phyloP scores from a whole-genome alignment of 2,797 vertebrate genomes.

The Notolabrus celidotus region DNA sequence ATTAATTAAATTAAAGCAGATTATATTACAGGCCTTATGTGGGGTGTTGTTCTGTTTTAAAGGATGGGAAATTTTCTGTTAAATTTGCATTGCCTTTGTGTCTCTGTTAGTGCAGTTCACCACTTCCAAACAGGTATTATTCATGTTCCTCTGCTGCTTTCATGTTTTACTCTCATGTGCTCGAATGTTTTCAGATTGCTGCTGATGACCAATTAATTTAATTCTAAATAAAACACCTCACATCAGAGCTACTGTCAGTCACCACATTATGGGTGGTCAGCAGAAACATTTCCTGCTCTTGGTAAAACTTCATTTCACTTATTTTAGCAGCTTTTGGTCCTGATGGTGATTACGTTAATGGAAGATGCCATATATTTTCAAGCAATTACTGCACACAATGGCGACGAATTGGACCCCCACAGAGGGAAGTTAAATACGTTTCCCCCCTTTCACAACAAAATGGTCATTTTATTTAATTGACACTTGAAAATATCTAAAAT shows the following conservation, averaged over 20 bases:
- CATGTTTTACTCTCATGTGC: background rate
- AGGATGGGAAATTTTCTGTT: background rate
- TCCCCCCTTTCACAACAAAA: conserved; percentile 84
- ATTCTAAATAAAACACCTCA: conserved; percentile 3
- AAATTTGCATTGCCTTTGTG: background rate
- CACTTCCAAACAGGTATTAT: background rate
- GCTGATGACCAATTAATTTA: background rate
- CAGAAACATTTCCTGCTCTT: conserved; percentile 77
- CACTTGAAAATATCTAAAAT: conserved; percentile 22
- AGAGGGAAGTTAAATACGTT: conserved; percentile 89
- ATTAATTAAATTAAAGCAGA: conserved; percentile 17
- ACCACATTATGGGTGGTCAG: conserved; percentile 85
- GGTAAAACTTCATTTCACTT: conserved; percentile 78
- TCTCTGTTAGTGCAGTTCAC: background rate
- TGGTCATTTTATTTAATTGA: conserved; percentile 81
- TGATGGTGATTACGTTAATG: conserved; percentile 95
- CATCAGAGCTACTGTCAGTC: background rate
- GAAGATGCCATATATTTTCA: conserved; percentile 95
- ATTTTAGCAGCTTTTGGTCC: conserved; percentile 43
- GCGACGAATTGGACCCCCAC: conserved; percentile 87
- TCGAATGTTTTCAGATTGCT: background rate
- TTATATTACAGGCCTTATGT: conserved; percentile 17
- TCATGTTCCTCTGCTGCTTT: background rate
- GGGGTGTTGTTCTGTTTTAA: background rate
- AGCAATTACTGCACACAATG: conserved; percentile 92